Evolutionary conservation across 2,888 invertebrate genomes (phyloP), one percentile per base, ranked within the genome.

Genomic region (Nomada lathburiana): DNA sequence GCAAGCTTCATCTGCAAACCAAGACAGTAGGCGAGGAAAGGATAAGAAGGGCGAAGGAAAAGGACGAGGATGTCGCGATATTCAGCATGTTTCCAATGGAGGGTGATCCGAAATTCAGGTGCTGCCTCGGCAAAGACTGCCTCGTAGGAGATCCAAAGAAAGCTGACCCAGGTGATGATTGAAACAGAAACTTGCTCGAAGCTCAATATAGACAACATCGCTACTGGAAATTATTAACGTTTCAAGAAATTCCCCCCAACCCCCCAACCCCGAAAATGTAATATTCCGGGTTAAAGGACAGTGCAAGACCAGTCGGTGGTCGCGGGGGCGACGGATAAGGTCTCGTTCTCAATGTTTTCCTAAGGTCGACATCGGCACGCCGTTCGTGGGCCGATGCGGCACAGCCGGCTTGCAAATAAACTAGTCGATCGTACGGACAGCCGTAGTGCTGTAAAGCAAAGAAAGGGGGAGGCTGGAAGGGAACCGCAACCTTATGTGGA

Each of bases 21-120:
- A 97, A 97, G 95, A 97, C 96, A 53, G 96, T 97, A 70, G 97
- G 97, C n/a, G 97, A 97, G 91, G 97, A 97, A 20, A 95, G 97
- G 93, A 97, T 97, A 91, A 95, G 96, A 89, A 95, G 96, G 92
- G 97, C 97, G 83, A 96, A 96, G 94, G 97, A 97, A 90, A 96
- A 96, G 92, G 97, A 97, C 94, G 98, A 98, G 94, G 98, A 98
- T 94, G 96, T 98, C 82, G 98, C 98, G 72, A 96, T 98, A 89
- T 94, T 98, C 89, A 97, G 97, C 86, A 97, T 97, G 96, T 97
- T 98, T 92, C 95, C 98, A 82, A 96, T 97, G 63, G 96, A 96
- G 90, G 96, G 96, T 91, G 97, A 96, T 92, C 95, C 96, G 91
- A 92, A 94, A 69, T 98, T 98, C 94, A 95, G 96, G 93, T 98